phyloP scores from a whole-genome alignment of 2,888 invertebrate genomes.

The Volucella bombylans region DNA sequence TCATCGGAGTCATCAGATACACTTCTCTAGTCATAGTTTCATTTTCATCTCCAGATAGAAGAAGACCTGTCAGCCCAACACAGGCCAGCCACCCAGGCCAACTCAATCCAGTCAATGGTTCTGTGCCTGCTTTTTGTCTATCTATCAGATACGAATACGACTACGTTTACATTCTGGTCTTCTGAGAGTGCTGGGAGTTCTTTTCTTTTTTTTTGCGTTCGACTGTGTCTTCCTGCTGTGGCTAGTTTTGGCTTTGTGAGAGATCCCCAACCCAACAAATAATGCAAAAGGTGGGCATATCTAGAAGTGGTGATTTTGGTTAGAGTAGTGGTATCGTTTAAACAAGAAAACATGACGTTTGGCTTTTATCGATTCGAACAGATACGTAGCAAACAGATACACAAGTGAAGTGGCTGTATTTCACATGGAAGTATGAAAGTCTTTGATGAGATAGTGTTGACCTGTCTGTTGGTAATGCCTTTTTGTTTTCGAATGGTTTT shows the following conservation, averaged over 20 bases:
- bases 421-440: conserved; percentile 57
- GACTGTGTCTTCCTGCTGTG: conserved; percentile 26
- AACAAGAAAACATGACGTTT: conserved; percentile 61
- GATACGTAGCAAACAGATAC: conserved; percentile 17
- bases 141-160: conserved; percentile 28
- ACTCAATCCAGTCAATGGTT: conserved; percentile 1
- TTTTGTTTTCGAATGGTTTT: not conserved
- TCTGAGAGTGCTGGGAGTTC: conserved; percentile 12
- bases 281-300: conserved; percentile 27
- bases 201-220: conserved; percentile 1
- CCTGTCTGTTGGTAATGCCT: conserved; percentile 59
- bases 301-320: not conserved
- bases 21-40: conserved; percentile 5
- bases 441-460: conserved; percentile 62
- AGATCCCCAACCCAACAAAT: conserved; percentile 5
- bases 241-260: conserved; percentile 3
- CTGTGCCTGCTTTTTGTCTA: conserved; percentile 6
- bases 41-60: not conserved
- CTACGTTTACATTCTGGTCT: conserved; percentile 22
- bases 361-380: conserved; percentile 57
- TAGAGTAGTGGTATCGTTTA: conserved; percentile 31
- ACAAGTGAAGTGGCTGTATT: conserved; percentile 55
- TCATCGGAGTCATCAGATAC: conserved; percentile 67
- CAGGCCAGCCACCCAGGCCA: not conserved
- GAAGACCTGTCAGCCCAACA: not conserved